Base-by-base conservation (phyloP, 2,113 vertebrate species). In the Clarias magur region DNA sequence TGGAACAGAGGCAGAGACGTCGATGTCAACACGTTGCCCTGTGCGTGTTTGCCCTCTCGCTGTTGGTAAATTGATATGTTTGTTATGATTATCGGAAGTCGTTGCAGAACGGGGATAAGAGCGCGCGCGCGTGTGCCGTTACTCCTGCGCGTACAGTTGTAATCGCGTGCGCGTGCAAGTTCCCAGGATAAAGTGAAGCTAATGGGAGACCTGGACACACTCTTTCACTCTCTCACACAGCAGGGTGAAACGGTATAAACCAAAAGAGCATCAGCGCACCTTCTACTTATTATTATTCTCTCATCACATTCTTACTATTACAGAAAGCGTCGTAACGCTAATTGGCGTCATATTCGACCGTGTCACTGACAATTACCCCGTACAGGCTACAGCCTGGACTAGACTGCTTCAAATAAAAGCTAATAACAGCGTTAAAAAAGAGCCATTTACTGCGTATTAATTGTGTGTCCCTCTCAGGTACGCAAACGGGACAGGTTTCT, bases 11-110 rank as follows among this genome's bases (percentile, higher is more conserved):
- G 67, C 63, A 76, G 57, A 82, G 56, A 68, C n/a, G 53, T 42
- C 30, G 25, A 54, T 67, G 81, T 83, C 62, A 53, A 3, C 19
- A 72, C 21, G 84, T 87, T 63, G 19, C 25, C 27, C 81, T 83
- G 59, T 54, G 79, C 12, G 56, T 30, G 70, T 53, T 78, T 82
- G 78, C 57, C 73, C 60, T 67, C 42, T 48, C 65, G 7, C 79
- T 60, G 9, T 53, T 63, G 19, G 23, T 54, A 54, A 62, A 80
- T 34, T 65, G 60, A 67, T 83, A 11, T 53, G 80, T 53, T 53
- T n/a, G 62, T 83, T 65, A n/a, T n/a, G 34, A 65, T 82, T n/a
- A 63, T 21, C 23, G 27, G 6, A 17, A 53, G 23, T 38, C 34
- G 72, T 23, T 80, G 9, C 38, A 57, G n/a, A 34, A 78, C 76